Evolutionary conservation across 2,113 vertebrate genomes (phyloP).

Genomic region (Toxotes chatareus): DNA sequence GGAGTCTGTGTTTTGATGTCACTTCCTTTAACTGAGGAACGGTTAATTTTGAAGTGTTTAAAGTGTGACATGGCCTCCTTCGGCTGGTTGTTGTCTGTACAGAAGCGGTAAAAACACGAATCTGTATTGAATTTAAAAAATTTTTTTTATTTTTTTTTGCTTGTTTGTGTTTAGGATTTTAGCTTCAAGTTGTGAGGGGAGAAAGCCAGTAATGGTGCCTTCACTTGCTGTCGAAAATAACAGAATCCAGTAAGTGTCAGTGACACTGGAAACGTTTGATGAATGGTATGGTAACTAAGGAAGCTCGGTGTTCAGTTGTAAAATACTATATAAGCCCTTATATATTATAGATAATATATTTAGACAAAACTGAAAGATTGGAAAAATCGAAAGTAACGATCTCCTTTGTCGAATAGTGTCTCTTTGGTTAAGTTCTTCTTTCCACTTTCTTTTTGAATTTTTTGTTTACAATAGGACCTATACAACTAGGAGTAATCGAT

Average conservation of each 20-base stretch:
- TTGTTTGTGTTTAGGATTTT: not conserved
- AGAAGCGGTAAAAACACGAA: fast-evolving
- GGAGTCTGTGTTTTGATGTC: constrained; percentile 64
- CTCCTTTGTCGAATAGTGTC: too few relatives aligned
- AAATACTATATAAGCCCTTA: not conserved
- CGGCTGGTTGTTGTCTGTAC: not conserved
- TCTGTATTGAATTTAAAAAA: too few relatives aligned
- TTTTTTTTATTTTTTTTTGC: fast-evolving
- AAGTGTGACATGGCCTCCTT: not conserved
- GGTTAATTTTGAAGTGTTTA: not conserved
- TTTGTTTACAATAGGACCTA: too few relatives aligned
- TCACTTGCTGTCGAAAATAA: constrained; percentile 28
- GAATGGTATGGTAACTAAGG: not conserved
- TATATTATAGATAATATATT: not conserved
- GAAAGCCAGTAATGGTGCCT: constrained; percentile 10
- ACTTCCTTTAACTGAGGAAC: constrained; percentile 76
- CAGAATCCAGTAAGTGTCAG: not conserved
- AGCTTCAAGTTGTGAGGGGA: not conserved
- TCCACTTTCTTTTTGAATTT: too few relatives aligned
- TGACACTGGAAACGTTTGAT: not conserved
- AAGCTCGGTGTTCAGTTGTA: not conserved
- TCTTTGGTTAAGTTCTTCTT: too few relatives aligned
- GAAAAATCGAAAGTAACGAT: too few relatives aligned
- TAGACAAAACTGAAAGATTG: not conserved
- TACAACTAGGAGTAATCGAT: too few relatives aligned